These are phyloP conservation scores for Batillaria attramentaria DNA, from an alignment of 1,140 invertebrate genomes.

Conservation along the genomic window DNA sequence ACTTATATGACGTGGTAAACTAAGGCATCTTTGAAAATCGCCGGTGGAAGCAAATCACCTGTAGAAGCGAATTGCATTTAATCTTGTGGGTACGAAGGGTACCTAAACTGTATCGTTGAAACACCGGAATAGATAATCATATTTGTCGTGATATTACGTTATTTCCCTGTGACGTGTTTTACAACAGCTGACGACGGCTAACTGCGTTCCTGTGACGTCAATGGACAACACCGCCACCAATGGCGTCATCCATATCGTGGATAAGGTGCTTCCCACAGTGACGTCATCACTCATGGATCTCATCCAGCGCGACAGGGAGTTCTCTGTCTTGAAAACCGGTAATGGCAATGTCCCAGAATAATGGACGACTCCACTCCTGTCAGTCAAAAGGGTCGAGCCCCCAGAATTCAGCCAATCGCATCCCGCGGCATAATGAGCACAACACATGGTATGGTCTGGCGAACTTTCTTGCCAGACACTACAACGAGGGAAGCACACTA, in stretches of 20 bases:
- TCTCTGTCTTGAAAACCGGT: slow-evolving; percentile 74
- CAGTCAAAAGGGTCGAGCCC: no score
- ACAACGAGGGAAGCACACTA: no score
- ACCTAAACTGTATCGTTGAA: neutral
- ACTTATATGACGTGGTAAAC: no score
- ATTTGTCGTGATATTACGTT: neutral
- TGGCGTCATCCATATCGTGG: slow-evolving; percentile 76
- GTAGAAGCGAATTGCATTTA: no score
- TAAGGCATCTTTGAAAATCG: no score
- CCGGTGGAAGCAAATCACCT: no score
- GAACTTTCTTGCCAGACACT: no score
- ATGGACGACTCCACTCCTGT: no score
- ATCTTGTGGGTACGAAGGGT: neutral
- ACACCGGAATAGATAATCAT: neutral
- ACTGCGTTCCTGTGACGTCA: slow-evolving; percentile 77
- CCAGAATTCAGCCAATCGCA: no score
- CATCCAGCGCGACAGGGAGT: slow-evolving; percentile 72
- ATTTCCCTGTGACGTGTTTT: neutral
- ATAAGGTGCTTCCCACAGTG: slow-evolving; percentile 73
- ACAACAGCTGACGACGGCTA: slow-evolving; percentile 74
- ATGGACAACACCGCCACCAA: slow-evolving; percentile 76
- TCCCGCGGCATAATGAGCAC: no score
- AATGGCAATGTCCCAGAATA: no score
- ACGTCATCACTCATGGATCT: slow-evolving; percentile 72
- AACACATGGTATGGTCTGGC: no score